These are phyloP conservation scores for Catocala sponsa DNA, from an alignment of 2,888 invertebrate species.

Conservation along the genomic window DNA sequence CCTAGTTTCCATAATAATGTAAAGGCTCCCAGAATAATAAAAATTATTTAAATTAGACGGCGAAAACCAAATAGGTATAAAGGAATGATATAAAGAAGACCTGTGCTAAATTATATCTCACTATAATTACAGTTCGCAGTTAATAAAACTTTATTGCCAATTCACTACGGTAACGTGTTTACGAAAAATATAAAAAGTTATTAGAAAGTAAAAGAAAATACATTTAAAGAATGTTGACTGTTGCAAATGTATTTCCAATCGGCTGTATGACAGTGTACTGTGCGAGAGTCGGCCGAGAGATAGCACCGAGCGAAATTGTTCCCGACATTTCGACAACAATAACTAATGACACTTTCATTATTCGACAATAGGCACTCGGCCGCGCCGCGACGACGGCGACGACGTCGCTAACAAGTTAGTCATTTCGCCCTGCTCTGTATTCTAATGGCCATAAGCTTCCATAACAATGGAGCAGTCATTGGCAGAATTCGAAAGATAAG, in stretches of 20 bases:
- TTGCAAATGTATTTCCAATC: slow-evolving; percentile 13
- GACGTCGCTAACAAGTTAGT: slow-evolving; percentile 24
- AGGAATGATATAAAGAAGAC: no score
- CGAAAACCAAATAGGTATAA: no score
- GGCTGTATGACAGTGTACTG: background rate
- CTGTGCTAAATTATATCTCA: no score
- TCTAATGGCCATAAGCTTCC: slow-evolving; percentile 40
- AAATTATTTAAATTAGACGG: no score
- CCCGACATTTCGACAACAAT: slow-evolving; percentile 32
- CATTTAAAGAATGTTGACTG: background rate
- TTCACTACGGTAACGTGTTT: no score
- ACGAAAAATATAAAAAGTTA: background rate
- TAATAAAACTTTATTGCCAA: no score
- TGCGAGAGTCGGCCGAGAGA: slow-evolving; percentile 12
- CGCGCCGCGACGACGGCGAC: slow-evolving; percentile 15
- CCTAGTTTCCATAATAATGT: no score
- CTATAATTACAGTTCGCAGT: no score
- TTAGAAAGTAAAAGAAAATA: background rate
- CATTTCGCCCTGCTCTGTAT: slow-evolving; percentile 25
- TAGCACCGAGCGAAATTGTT: slow-evolving; percentile 29
- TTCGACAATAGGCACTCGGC: slow-evolving; percentile 36
- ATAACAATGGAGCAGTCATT: slow-evolving; percentile 19
- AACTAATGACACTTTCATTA: slow-evolving; percentile 50
- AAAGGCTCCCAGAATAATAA: no score
- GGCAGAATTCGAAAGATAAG: slow-evolving; percentile 21